Percentiles rank a stretch among this genome's conserved stretches.
These are phyloP conservation scores for Baronia brevicornis DNA, from an alignment of 2,888 invertebrate genomes.

Conservation along the genomic window DNA sequence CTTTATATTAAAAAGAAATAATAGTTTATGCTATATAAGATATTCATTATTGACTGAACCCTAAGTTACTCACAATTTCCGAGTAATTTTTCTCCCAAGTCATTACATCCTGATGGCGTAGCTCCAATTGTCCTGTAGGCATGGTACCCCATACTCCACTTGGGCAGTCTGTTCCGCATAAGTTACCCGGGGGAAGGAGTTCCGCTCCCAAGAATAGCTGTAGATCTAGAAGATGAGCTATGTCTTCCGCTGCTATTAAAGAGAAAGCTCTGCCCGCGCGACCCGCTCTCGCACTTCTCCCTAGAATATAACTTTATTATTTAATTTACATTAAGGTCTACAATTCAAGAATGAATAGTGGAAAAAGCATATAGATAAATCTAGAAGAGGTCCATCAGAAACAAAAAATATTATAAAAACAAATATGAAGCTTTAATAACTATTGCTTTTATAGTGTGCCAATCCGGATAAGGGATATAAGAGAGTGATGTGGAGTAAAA, in stretches of 20 bases:
- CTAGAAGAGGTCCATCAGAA: no score
- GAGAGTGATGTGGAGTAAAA: no score
- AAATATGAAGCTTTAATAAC: no score
- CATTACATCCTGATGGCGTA: slow-evolving; percentile 85
- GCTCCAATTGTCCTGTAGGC: slow-evolving; percentile 88
- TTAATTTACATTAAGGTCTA: no score
- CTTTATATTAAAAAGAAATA: background rate
- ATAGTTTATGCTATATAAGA: background rate
- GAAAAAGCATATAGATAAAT: no score
- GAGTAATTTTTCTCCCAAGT: slow-evolving; percentile 82
- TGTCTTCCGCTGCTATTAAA: slow-evolving; percentile 91
- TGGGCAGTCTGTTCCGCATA: slow-evolving; percentile 45
- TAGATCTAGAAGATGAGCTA: slow-evolving; percentile 94
- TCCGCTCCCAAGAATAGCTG: slow-evolving; percentile 93
- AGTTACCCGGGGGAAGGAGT: slow-evolving; percentile 49
- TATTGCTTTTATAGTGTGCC: no score
- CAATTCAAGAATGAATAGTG: no score
- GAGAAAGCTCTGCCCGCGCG: slow-evolving; percentile 94
- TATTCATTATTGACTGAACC: no score
- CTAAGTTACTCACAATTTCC: slow-evolving; percentile 80
- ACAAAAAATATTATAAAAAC: no score
- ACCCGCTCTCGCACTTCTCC: slow-evolving; percentile 96
- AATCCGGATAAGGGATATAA: no score
- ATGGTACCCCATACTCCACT: slow-evolving; percentile 85
- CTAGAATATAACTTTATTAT: no score